Evolutionary conservation across 2,888 invertebrate species (phyloP), one percentile per base, ranked within the genome.

Genomic region (Colletes collaris): DNA sequence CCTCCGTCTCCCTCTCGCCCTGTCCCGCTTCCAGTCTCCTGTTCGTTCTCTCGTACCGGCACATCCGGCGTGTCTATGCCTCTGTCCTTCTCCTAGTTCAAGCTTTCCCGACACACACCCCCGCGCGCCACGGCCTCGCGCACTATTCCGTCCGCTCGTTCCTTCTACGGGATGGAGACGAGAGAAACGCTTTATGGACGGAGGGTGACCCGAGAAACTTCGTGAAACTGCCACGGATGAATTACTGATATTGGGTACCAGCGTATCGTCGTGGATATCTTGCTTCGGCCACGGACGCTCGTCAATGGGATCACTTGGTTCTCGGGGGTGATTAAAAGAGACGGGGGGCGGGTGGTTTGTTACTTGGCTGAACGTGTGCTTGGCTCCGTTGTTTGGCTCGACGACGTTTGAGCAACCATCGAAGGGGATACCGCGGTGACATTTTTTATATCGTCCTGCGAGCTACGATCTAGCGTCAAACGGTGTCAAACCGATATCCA

Each of bases 231-330:
- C 73, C 72, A 82, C 81, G 78, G 69, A 86, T 86, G 84, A 89
- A 89, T 89, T 86, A 88, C 86, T 76, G 89, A 89, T 89, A 88
- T 86, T 85, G 87, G 85, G 83, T 82, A 81, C 62, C 67, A 52
- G 73, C 68, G 76, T 75, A 79, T 68, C 77, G 76, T 53, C 62
- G 65, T 62, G 76, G 76, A 77, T 75, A 83, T 82, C 82, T 72
- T 63, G 73, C 68, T 74, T 65, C 53, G 66, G 53, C n/a, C n/a
- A 46, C 52, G 37, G 27, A 7, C 19, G 46, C 37, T 19, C 40
- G 46, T 53, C 72, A 35, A 37, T 56, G 27, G 50, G 66, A 64
- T 70, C 72, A 67, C 59, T 67, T 66, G 56, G 50, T 50, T 60
- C 40, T 64, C 46, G 13, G 7, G 27, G 35, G 40, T 59, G 76